Evolutionary conservation across 1,140 invertebrate species (phyloP).

Genomic region (Tetramorium alpestre): DNA sequence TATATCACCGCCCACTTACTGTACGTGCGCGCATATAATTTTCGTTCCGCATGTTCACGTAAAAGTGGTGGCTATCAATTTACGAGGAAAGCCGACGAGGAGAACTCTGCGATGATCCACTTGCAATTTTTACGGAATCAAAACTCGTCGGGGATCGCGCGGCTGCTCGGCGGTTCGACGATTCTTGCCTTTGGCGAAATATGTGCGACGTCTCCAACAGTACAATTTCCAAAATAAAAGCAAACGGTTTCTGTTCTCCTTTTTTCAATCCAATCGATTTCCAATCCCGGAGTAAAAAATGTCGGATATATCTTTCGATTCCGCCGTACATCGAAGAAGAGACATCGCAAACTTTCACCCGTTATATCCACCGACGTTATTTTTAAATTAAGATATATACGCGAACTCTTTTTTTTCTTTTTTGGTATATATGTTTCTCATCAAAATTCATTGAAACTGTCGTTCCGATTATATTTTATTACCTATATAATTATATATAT

Average conservation of each 20-base stretch:
- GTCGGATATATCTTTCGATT: slow-evolving; percentile 1
- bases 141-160: neutral
- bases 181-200: neutral
- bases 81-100: slow-evolving; percentile 6
- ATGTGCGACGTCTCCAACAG: neutral
- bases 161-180: neutral
- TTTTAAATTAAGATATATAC: slow-evolving; percentile 22
- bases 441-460: slow-evolving; percentile 24
- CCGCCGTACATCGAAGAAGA: neutral
- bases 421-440: slow-evolving; percentile 6
- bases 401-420: slow-evolving; percentile 1
- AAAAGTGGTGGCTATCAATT: slow-evolving; percentile 53
- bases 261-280: neutral
- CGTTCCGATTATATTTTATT: neutral
- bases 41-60: slow-evolving; percentile 55
- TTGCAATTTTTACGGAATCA: slow-evolving; percentile 24
- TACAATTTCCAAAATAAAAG: slow-evolving; percentile 5
- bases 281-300: neutral
- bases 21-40: slow-evolving; percentile 53
- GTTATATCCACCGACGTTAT: slow-evolving; percentile 2
- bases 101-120: slow-evolving; percentile 43
- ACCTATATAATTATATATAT: too few species aligned
- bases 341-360: slow-evolving; percentile 41
- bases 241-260: neutral
- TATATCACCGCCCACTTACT: slow-evolving; percentile 55